A percentile compares a stretch with the other conserved stretches of the same genome.
phyloP scores from a whole-genome alignment of 1,140 invertebrate species.

The Zaprionus taronus region DNA sequence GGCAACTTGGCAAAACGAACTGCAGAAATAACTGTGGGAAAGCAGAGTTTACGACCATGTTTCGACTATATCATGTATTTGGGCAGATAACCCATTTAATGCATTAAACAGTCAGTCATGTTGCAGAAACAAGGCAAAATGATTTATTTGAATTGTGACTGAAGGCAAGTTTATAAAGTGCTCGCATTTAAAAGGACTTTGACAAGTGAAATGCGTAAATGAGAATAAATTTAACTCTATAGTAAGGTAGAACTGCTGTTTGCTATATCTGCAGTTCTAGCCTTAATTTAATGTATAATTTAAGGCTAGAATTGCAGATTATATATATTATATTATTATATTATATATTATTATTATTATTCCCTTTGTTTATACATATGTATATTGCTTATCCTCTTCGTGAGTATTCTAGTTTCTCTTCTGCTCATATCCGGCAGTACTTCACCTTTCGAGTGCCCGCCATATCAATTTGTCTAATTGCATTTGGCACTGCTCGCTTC shows the following conservation, averaged over 20 bases:
- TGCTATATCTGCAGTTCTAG: too few relatives aligned
- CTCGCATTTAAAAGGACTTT: too few relatives aligned
- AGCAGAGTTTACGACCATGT: constrained; percentile 40
- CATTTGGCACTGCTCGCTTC: constrained; percentile 3
- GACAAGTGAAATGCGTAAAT: too few relatives aligned
- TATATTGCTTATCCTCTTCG: background rate
- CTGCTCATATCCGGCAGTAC: background rate
- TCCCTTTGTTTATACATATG: background rate
- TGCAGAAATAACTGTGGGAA: constrained; percentile 28
- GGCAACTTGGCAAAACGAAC: constrained; percentile 62
- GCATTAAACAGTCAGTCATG: background rate
- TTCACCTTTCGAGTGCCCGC: background rate
- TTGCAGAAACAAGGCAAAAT: background rate
- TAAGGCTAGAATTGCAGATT: too few relatives aligned
- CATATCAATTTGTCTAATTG: constrained; percentile 59
- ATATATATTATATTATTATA: too few relatives aligned
- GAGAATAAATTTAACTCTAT: too few relatives aligned
- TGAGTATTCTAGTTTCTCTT: too few relatives aligned
- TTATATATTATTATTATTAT: too few relatives aligned
- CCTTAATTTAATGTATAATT: too few relatives aligned
- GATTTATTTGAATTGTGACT: too few relatives aligned
- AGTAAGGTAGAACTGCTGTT: too few relatives aligned
- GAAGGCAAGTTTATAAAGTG: too few relatives aligned
- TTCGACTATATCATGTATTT: constrained; percentile 27
- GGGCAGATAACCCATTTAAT: constrained; percentile 4